Conservation (phyloP, 2,888 invertebrate species). For the Heliconius aoede region DNA sequence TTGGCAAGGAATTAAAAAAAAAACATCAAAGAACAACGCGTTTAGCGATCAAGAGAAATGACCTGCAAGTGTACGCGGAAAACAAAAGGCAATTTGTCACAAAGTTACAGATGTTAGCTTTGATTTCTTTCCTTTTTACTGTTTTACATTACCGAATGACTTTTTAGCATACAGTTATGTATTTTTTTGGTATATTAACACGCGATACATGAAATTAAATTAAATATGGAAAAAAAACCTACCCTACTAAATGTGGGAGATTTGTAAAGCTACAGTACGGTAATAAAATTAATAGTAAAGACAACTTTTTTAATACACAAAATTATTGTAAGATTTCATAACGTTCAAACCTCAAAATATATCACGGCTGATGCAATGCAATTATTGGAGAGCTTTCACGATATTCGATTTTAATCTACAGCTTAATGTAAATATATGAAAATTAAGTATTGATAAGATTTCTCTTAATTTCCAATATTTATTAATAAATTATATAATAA, state of each 20-base stretch:
- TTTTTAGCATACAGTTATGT: background rate
- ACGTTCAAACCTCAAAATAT: background rate
- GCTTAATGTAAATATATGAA: too few relatives aligned
- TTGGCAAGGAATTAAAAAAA: background rate
- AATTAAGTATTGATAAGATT: too few relatives aligned
- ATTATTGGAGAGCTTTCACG: slow-evolving; percentile 4
- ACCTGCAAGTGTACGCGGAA: slow-evolving; percentile 27
- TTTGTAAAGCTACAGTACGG: too few relatives aligned
- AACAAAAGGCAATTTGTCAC: slow-evolving; percentile 34
- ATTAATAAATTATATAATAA: too few relatives aligned
- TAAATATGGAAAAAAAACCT: too few relatives aligned
- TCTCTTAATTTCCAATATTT: too few relatives aligned
- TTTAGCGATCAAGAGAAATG: slow-evolving; percentile 34
- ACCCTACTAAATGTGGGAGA: too few relatives aligned
- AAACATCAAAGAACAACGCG: slow-evolving; percentile 2
- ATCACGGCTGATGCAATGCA: slow-evolving; percentile 11
- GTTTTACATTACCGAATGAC: slow-evolving; percentile 14
- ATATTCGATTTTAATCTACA: too few relatives aligned
- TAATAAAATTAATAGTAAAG: too few relatives aligned
- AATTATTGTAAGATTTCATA: background rate
- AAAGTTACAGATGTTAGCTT: slow-evolving; percentile 7
- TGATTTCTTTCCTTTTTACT: slow-evolving; percentile 13
- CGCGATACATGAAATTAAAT: too few relatives aligned
- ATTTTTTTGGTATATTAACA: too few relatives aligned
- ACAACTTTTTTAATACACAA: background rate